These are phyloP conservation scores for Lycaon pictus DNA, from an alignment of 2,113 vertebrate genomes.

Conservation along the genomic window DNA sequence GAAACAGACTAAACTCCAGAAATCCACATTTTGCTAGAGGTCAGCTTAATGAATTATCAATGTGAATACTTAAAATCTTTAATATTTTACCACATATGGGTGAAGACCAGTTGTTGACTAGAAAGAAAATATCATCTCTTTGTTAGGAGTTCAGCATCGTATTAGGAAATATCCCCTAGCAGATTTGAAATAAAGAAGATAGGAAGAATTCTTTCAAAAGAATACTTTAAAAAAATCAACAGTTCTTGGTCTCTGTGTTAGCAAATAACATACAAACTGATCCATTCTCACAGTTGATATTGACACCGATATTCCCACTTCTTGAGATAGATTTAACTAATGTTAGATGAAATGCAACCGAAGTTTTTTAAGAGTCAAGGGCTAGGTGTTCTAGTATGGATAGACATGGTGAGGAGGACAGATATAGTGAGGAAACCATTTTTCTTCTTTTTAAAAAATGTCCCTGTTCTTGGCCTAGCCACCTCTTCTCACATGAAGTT, in stretches of 20 bases:
- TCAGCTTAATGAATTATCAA: conserved; percentile 63
- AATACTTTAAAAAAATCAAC: neutral
- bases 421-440: neutral
- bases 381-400: neutral
- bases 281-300: neutral
- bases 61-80: conserved; percentile 56
- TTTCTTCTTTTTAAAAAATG: neutral
- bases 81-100: conserved; percentile 40
- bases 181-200: conserved; percentile 35
- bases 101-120: conserved; percentile 28
- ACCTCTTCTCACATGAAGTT: neutral
- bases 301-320: neutral
- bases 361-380: neutral
- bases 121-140: conserved; percentile 39
- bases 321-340: neutral
- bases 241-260: neutral
- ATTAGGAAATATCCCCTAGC: neutral
- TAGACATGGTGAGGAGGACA: neutral
- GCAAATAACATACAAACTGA: neutral
- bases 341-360: neutral
- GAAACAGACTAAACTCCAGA: conserved; percentile 19
- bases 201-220: neutral
- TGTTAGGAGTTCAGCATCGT: neutral
- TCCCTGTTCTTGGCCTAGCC: neutral
- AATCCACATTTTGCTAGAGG: conserved; percentile 20